Evolutionary conservation across 2,113 vertebrate genomes (phyloP), one percentile per base, ranked within the genome.

Genomic region (Sceloporus tristichus): DNA sequence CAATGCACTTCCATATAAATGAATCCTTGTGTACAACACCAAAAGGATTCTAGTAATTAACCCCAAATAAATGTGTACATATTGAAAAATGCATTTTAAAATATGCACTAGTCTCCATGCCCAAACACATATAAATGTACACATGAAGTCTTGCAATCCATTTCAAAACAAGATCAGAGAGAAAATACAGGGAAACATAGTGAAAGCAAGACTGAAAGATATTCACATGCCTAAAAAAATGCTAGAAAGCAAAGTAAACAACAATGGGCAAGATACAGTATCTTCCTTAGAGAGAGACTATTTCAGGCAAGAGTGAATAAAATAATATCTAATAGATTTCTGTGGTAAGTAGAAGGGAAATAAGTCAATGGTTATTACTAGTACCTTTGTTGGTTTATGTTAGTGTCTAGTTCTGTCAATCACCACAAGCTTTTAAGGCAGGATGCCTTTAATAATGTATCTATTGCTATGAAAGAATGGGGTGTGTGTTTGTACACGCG

Each of bases 401-500:
- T 89, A 73, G 27, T 25, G 79, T 89, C 78, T 78, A 83, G 56
- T 86, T 82, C 68, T 5, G 11, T 76, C 87, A 89, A 56, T 68
- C 65, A 34, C 42, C 25, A 7, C 0, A 1, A 21, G 66, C 80
- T 79, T 79, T 86, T 90, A 71, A 92, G 90, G 48, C 23, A 77
- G 78, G 84, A 92, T 34, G 86, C 76, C 82, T 40, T 27, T 54
- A 86, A 89, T 48, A 71, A 86, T 81, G 68, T 8, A 27, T 82
- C 3, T 53, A 70, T 88, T 53, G 75, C 71, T 19, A 70, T 3
- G 13, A 53, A 84, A 40, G 71, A 53, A 86, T 79, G 76, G 0
- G 0, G 21, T 54, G 4, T 76, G 7, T 42, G 7, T 1, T 78
- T 34, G 34, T 34, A 34, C 34, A 34, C 34, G 34, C 34, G 34